Conservation (phyloP, 2,888 invertebrate species). For the Polia nebulosa region DNA sequence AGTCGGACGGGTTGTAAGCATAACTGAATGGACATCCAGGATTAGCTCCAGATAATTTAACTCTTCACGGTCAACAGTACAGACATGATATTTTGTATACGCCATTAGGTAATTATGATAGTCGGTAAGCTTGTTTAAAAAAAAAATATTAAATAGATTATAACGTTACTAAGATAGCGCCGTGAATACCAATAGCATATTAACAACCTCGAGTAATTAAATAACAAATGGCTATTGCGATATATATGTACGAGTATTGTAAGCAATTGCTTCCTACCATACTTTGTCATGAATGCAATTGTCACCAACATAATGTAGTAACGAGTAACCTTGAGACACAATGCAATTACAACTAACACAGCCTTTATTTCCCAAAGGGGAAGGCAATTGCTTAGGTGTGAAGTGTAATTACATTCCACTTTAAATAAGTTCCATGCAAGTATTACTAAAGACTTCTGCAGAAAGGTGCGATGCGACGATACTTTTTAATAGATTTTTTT, state of each 20-base stretch:
- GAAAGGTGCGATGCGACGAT: not conserved
- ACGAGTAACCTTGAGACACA: constrained; percentile 8
- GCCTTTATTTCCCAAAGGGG: not conserved
- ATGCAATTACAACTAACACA: not conserved
- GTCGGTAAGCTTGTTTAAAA: no score
- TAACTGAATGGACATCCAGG: no score
- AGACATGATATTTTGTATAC: no score
- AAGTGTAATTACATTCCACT: not conserved
- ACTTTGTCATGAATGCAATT: constrained; percentile 35
- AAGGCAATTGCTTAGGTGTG: not conserved
- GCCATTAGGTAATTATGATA: no score
- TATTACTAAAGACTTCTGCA: not conserved
- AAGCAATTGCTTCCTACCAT: constrained; percentile 18
- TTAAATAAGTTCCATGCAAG: not conserved
- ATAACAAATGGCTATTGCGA: constrained; percentile 23
- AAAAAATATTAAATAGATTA: not conserved
- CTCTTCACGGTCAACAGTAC: no score
- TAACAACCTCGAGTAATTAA: constrained; percentile 5
- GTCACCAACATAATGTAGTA: constrained; percentile 5
- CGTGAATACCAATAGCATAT: constrained; percentile 28
- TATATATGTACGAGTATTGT: not conserved
- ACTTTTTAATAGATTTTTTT: no score
- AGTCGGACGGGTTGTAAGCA: no score
- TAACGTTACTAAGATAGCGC: constrained; percentile 5
- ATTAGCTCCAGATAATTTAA: no score